Conservation (phyloP, 2,888 invertebrate species). For the Campoletis raptor region DNA sequence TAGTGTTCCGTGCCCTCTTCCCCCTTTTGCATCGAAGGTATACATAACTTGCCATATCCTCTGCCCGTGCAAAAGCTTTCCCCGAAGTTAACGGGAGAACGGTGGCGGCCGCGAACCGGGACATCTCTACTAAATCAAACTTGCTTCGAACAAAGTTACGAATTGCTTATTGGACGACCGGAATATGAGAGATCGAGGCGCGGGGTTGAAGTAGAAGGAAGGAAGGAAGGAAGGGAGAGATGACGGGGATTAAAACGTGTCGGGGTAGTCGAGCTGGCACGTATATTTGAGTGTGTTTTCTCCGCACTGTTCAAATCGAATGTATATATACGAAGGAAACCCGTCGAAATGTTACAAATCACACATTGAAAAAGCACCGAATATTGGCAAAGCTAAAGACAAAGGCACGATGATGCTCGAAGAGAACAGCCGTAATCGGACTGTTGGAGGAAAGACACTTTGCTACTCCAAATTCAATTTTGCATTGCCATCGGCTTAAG, state of each 20-base stretch:
- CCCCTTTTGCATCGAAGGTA: slow-evolving; percentile 5
- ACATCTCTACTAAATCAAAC: slow-evolving; percentile 75
- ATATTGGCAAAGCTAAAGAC: slow-evolving; percentile 25
- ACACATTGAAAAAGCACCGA: neutral
- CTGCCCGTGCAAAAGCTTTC: slow-evolving; percentile 21
- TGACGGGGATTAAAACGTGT: slow-evolving; percentile 45
- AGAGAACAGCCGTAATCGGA: slow-evolving; percentile 26
- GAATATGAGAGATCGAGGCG: slow-evolving; percentile 38
- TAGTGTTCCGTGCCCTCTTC: neutral
- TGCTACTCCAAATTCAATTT: slow-evolving; percentile 41
- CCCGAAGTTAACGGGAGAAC: slow-evolving; percentile 45
- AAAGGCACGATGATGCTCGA: slow-evolving; percentile 16
- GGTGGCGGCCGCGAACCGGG: slow-evolving; percentile 40
- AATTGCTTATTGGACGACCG: slow-evolving; percentile 73
- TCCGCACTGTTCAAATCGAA: slow-evolving; percentile 38
- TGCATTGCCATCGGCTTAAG: neutral
- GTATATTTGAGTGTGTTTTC: slow-evolving; percentile 42
- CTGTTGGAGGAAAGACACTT: neutral
- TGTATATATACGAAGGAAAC: slow-evolving; percentile 4
- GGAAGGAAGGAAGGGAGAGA: slow-evolving; percentile 49
- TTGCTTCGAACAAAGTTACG: slow-evolving; percentile 74
- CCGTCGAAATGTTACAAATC: neutral
- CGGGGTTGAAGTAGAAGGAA: slow-evolving; percentile 6
- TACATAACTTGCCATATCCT: slow-evolving; percentile 37
- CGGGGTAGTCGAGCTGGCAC: slow-evolving; percentile 32